Conservation (phyloP, 2,797 vertebrate genomes). For the Schizothorax lantsangensis region DNA sequence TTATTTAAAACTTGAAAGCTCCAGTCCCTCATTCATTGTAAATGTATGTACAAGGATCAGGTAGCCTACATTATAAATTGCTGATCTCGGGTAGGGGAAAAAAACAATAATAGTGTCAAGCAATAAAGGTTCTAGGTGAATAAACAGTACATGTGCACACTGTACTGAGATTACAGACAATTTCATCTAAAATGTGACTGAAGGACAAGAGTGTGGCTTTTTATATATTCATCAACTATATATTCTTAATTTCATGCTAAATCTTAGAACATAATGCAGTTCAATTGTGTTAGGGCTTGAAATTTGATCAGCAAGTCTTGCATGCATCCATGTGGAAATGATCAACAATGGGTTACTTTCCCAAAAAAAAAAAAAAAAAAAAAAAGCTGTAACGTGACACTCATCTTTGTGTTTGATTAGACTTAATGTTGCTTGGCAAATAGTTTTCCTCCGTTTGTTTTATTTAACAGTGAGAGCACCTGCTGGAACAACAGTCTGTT, state of each 20-base stretch:
- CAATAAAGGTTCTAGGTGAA: neutral
- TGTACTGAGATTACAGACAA: neutral
- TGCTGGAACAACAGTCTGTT: constrained; percentile 10
- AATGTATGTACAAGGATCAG: neutral
- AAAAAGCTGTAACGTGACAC: neutral
- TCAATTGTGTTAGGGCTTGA: neutral
- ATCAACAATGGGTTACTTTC: neutral
- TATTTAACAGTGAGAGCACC: neutral
- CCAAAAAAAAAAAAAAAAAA: neutral
- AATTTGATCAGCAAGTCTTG: neutral
- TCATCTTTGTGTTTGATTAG: constrained; percentile 13
- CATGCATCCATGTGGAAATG: neutral
- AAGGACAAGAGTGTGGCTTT: neutral
- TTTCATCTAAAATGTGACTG: neutral
- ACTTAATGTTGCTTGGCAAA: constrained; percentile 5
- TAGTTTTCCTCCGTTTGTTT: neutral
- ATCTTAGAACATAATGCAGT: neutral
- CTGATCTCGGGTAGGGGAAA: too few species aligned
- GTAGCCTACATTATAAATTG: neutral
- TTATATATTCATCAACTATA: neutral
- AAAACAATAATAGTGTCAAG: neutral
- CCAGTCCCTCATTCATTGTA: neutral
- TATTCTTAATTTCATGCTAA: neutral
- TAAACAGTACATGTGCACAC: neutral
- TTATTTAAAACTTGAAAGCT: neutral